A percentile compares a stretch with the other conserved stretches of the same genome.
Conservation (phyloP, 1,140 invertebrate species). For the Drosophila sucinea region DNA sequence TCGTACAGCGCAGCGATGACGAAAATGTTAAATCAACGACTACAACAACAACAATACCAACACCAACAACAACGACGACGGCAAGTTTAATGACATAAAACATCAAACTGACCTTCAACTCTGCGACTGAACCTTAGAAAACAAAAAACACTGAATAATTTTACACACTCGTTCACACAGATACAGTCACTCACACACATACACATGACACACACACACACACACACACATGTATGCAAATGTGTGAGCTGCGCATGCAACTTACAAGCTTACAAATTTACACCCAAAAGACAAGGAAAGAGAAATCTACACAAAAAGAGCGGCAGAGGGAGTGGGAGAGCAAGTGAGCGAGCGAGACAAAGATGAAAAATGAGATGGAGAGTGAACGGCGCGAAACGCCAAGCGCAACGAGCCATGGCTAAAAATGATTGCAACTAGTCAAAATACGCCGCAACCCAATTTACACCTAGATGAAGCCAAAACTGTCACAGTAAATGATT, state of each 20-base stretch:
- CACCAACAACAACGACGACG: slow-evolving; percentile 31
- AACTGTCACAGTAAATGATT: neutral
- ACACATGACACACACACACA: slow-evolving; percentile 7
- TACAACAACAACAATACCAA: slow-evolving; percentile 41
- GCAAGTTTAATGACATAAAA: slow-evolving; percentile 83
- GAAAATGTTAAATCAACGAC: slow-evolving; percentile 61
- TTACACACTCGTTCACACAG: slow-evolving; percentile 59
- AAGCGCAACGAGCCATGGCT: slow-evolving; percentile 55
- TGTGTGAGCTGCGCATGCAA: slow-evolving; percentile 56
- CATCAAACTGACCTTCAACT: slow-evolving; percentile 83
- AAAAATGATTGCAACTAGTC: slow-evolving; percentile 53
- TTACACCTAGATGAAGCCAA: slow-evolving; percentile 13
- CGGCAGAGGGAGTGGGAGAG: slow-evolving; percentile 18
- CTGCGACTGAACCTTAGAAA: slow-evolving; percentile 82
- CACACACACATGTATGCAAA: slow-evolving; percentile 35
- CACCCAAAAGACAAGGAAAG: slow-evolving; percentile 18
- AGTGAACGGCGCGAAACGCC: slow-evolving; percentile 46
- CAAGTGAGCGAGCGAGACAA: slow-evolving; percentile 4
- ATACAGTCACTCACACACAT: slow-evolving; percentile 43
- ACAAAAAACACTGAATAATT: slow-evolving; percentile 67
- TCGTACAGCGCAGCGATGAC: slow-evolving; percentile 47
- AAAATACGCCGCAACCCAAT: slow-evolving; percentile 30
- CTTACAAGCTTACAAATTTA: slow-evolving; percentile 59
- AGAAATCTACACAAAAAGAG: slow-evolving; percentile 5
- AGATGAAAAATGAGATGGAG: slow-evolving; percentile 27